Conservation (phyloP, 2,797 vertebrate genomes). For the Momotus momota region DNA sequence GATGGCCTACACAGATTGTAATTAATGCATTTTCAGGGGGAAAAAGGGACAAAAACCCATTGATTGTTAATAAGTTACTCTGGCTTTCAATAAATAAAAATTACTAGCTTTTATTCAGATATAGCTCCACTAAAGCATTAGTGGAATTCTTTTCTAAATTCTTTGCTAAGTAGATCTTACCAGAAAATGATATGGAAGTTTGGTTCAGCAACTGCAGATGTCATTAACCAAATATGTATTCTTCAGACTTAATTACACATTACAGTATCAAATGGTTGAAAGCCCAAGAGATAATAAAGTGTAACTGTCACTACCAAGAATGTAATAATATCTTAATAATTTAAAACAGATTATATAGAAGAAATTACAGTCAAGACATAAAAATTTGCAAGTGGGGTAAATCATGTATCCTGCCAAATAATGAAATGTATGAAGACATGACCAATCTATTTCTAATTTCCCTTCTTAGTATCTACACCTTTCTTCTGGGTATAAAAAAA, state of each 20-base stretch:
- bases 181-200: neutral
- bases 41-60: neutral
- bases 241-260: conserved; percentile 40
- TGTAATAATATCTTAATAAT: conserved; percentile 6
- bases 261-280: neutral
- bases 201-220: neutral
- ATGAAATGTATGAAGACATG: neutral
- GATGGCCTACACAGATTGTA: neutral
- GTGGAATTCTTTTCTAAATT: neutral
- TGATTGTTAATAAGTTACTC: neutral
- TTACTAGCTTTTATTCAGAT: neutral
- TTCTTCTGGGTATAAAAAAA: neutral
- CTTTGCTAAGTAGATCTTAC: neutral
- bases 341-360: neutral
- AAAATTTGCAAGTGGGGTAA: neutral
- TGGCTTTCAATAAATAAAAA: neutral
- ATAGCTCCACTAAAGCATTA: neutral
- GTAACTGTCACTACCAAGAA: neutral
- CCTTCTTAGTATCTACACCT: neutral
- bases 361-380: neutral
- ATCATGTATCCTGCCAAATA: neutral
- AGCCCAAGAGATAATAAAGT: neutral
- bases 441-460: neutral
- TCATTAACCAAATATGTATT: conserved; percentile 2
- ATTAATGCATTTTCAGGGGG: neutral